Base-by-base conservation (phyloP, 2,113 vertebrate species). In the Capreolus pygargus region DNA sequence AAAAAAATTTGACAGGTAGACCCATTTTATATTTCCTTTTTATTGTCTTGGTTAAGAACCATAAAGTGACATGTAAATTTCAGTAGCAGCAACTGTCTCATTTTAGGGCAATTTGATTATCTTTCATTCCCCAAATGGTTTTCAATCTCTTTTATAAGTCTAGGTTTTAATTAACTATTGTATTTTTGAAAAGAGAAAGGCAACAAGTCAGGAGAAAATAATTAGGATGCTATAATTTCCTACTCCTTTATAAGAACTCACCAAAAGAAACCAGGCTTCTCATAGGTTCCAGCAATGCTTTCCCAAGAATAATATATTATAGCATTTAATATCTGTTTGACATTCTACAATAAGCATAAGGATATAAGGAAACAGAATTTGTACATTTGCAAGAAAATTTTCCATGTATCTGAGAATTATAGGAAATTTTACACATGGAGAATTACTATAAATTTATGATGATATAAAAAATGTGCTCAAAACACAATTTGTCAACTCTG, bases 401-500 rank as follows among this genome's bases (percentile, higher is more conserved):
- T 90, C 39, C 19, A 52, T 33, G 28, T 88, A 83, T 87, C 33
- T 61, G 91, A 96, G 95, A 96, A 17, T 97, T 86, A 78, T 61
- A 27, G 45, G 54, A 95, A 95, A 92, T 52, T 93, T 94, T 89
- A 83, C 58, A 33, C 50, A 95, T 45, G 14, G 30, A 47, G 52
- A 54, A 90, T 91, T 79, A 54, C 3, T 84, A 33, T 25, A 92
- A 86, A 79, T 57, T 87, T 70, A 85, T 21, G n/a, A 79, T 0
- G 28, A 70, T 88, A 57, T 36, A 8, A 79, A 94, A 95, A 85
- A 82, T 27, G 23, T 17, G 2, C 45, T 83, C 36, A 95, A 96
- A 91, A 92, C 33, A 93, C 50, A 96, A 70, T 90, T 70, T 70
- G 9, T 96, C 43, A 64, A 95, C 43, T 92, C 25, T 96, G 57